A percentile compares a stretch with the other conserved stretches of the same genome.
Conservation (phyloP, 2,797 vertebrate genomes). For the Oreortyx pictus region DNA sequence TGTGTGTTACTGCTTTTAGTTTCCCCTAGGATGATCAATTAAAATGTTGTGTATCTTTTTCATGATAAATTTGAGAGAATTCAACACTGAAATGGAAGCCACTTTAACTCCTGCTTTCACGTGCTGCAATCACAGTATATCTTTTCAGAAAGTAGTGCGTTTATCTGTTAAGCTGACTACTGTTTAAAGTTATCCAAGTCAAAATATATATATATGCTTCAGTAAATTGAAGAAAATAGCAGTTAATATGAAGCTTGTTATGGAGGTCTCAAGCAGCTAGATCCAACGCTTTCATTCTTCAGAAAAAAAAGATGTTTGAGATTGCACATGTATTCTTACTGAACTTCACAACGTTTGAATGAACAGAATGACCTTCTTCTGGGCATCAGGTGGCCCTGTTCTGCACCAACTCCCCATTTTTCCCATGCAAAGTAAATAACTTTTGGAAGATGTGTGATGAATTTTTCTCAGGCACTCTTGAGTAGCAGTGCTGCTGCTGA, state of each 20-base stretch:
- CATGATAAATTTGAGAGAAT: neutral
- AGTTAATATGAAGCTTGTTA: neutral
- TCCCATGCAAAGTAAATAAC: neutral
- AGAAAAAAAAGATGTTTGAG: neutral
- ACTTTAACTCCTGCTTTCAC: neutral
- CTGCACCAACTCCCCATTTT: neutral
- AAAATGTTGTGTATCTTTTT: neutral
- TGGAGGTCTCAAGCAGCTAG: neutral
- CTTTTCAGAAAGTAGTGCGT: neutral
- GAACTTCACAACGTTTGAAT: neutral
- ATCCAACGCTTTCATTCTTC: neutral
- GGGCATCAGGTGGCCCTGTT: neutral
- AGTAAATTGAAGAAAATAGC: neutral
- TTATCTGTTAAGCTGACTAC: neutral
- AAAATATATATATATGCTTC: neutral
- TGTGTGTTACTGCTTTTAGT: neutral
- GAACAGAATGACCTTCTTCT: neutral
- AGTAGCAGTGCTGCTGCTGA: neutral
- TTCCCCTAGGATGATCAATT: neutral
- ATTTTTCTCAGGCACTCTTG: neutral
- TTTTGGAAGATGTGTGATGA: neutral
- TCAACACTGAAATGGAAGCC: neutral
- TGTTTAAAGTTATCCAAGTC: neutral
- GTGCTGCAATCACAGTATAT: neutral
- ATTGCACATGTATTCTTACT: neutral